Evolutionary conservation across 2,797 vertebrate species (phyloP).

Genomic region (Silurus aristotelis): DNA sequence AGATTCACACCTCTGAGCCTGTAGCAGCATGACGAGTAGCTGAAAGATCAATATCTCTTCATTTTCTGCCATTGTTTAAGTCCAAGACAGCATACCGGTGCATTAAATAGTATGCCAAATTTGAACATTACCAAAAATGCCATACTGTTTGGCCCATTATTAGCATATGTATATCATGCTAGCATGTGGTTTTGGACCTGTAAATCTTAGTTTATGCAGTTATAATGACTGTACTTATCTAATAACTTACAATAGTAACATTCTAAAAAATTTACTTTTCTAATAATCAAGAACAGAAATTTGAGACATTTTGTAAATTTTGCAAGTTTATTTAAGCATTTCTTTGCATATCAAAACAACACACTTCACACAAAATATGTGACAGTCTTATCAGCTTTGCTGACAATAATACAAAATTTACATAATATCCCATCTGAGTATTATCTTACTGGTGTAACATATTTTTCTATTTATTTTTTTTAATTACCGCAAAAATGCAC

Average conservation of each 20-base stretch:
- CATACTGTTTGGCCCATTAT: background rate
- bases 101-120: too few relatives aligned
- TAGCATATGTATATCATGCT: background rate
- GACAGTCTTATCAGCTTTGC: background rate
- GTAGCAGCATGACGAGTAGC: too few relatives aligned
- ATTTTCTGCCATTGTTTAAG: too few relatives aligned
- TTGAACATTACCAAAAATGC: too few relatives aligned
- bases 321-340: background rate
- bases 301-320: background rate
- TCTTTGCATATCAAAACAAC: background rate
- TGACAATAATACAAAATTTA: background rate
- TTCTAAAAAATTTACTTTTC: background rate
- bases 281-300: constrained; percentile 9
- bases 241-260: background rate
- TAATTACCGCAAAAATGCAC: background rate
- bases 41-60: too few relatives aligned
- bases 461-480: background rate
- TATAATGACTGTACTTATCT: background rate
- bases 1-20: too few relatives aligned
- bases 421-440: background rate
- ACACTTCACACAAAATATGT: constrained; percentile 6
- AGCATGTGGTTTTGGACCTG: background rate
- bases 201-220: background rate
- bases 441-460: background rate
- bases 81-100: too few relatives aligned